Base-by-base conservation (phyloP, 2,797 vertebrate genomes). In the Rhinella marina region DNA sequence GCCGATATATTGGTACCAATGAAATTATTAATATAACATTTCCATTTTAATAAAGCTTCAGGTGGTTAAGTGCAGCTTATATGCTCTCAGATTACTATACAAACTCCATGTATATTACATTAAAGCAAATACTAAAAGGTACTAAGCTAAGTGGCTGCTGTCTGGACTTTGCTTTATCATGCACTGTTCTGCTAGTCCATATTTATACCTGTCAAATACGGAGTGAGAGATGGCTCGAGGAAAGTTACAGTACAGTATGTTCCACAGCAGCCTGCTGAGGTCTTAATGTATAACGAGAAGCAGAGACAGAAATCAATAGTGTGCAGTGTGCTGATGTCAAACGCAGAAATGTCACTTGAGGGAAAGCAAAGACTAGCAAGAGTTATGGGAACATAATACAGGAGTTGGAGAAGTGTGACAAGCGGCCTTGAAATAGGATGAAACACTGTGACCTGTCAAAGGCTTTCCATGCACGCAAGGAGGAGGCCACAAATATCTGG, bases 251-350 rank as follows among this genome's bases (percentile, higher is more conserved):
- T 87, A 89, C 88, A 89, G 85, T 80, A 79, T 89, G 88, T 89
- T 89, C 88, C 85, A 83, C 75, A 84, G 81, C 84, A 86, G 88
- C 73, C 80, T 59, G 80, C 80, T 82, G 88, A 87, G 80, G 85
- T 84, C 84, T 89, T 89, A 89, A 89, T 89, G 85, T 89, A 86
- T 89, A 87, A 86, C 72, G 56, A 87, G 88, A 73, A 73, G 27
- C 81, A 86, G 85, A 87, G 88, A 77, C 75, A 89, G 88, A 89
- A 89, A 89, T 89, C 88, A 89, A 89, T 89, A 89, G 84, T 79
- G 80, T 84, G 52, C 54, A 89, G 88, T 80, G 62, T 75, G 85
- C 81, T 57, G 54, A 72, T 86, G 88, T 86, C 84, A 86, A 86
- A 83, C 52, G 54, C 56, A 86, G 72, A 89, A 87, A 89, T 89